Percentiles rank a stretch among this genome's conserved stretches.
Conservation (phyloP, 2,797 vertebrate genomes). For the Phataginus tetradactyla region DNA sequence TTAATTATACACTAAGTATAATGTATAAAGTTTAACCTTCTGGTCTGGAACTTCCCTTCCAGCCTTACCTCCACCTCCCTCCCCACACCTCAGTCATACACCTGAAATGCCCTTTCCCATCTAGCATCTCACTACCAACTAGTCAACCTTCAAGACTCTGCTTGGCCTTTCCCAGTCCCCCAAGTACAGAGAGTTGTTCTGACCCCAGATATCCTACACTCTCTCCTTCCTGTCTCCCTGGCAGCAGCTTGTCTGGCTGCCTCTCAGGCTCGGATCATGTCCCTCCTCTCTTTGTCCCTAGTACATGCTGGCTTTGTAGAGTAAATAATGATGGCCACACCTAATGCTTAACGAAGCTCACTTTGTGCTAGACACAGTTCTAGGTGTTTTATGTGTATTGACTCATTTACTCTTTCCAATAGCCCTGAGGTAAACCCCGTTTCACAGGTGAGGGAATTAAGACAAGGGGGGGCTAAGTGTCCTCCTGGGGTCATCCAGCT, state of each 20-base stretch:
- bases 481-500: neutral
- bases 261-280: rapidly evolving
- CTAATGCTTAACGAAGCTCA: neutral
- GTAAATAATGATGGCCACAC: neutral
- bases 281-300: neutral
- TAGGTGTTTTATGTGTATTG: neutral
- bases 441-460: neutral
- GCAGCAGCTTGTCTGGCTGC: neutral
- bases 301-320: neutral
- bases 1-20: neutral
- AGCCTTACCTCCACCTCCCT: neutral
- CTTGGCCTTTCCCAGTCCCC: neutral
- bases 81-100: neutral
- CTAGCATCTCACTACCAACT: neutral
- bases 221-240: neutral
- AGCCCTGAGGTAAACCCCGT: neutral
- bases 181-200: neutral
- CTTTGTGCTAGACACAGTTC: neutral
- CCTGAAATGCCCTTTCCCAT: neutral
- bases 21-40: neutral
- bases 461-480: neutral
- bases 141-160: neutral
- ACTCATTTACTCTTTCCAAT: neutral
- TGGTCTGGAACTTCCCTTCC: neutral
- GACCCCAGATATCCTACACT: too few relatives aligned